Base-by-base conservation (phyloP, 2,888 invertebrate species). In the Amphipoea oculea region DNA sequence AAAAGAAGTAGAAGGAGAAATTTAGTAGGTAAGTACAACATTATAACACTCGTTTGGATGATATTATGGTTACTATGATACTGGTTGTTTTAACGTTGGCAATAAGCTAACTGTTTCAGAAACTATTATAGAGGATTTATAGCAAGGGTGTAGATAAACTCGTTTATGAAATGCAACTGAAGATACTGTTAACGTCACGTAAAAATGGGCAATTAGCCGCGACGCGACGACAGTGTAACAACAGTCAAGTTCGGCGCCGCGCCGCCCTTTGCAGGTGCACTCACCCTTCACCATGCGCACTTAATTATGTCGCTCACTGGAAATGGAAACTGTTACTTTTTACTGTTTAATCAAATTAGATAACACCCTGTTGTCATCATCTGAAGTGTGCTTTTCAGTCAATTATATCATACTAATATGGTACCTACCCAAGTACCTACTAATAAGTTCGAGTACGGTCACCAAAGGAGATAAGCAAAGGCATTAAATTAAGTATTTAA, bases 161-260 rank as follows among this genome's bases (percentile, higher is more conserved):
- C 17, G 23, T 48, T 48, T 60, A 23, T 36, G 11, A n/a, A 51
- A 40, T 51, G 4, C n/a, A 23, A 45, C 54, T 66, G 36, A 36
- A 66, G 17, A 14, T 12, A 40, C 7, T 45, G 36, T 12, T 36
- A 75, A 23, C 7, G 23, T 12, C 7, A 23, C 14, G 23, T 54
- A 23, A 17, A 75, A 63, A 45, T 60, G 36, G 7, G 48, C 23
- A 90, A 92, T 92, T 89, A 91, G 90, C 90, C 84, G 85, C 85
- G 90, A 89, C 90, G 90, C 85, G 90, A 89, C 90, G 90, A 93
- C 91, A 90, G 88, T 93, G 90, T 85, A 91, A 91, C 89, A 93
- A 93, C n/a, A 14, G 90, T 87, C 91, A 82, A 86, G 87, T 86
- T 91, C 86, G 91, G 90, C 91, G 91, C 90, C 90, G 90, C 85